Evolutionary conservation across 2,888 invertebrate species (phyloP), one percentile per base, ranked within the genome.

Genomic region (Agonopterix arenella): DNA sequence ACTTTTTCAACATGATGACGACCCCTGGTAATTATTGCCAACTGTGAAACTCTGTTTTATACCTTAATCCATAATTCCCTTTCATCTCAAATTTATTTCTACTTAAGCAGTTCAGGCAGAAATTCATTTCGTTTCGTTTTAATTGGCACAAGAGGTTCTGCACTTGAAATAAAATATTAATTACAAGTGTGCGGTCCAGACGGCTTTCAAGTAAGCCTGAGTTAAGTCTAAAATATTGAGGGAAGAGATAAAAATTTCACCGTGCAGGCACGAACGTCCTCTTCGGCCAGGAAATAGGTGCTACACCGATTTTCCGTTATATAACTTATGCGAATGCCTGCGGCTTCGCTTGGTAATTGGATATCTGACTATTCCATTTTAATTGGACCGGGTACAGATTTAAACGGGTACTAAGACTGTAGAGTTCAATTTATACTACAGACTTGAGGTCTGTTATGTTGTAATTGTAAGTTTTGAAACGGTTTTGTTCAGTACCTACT

Each of bases 11-110:
- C 18, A 38, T 48, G 40, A 48, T 49, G 50, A 44, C 49, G 47
- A 51, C 52, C 47, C 47, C 36, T 36, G 36, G 49, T 49, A 52
- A 55, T 56, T 54, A 51, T 49, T 42, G 40, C 37, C 54, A 52
- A 41, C 50, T 52, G 51, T 44, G 42, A 52, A 53, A 38, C 48
- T 51, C 48, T 43, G 37, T 47, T 46, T 52, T 38, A 36, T 42
- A 43, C 46, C 48, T 43, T 44, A 7, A 48, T 28, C 28, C 28
- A 28, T 28, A 55, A 9, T 53, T 53, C 45, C 45, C 10, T 43
- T 46, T 36, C 44, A 45, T n/a, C 36, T 18, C 5, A 36, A 11
- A 48, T 38, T 38, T 11, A 40, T 28, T 51, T 44, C 36, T 28
- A 28, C 28, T 28, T 13, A 18, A 48, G 38, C 51, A 45, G 18